A percentile compares a stretch with the other conserved stretches of the same genome.
Evolutionary conservation across 2,888 invertebrate species (phyloP).

Genomic region (Apoderus coryli): DNA sequence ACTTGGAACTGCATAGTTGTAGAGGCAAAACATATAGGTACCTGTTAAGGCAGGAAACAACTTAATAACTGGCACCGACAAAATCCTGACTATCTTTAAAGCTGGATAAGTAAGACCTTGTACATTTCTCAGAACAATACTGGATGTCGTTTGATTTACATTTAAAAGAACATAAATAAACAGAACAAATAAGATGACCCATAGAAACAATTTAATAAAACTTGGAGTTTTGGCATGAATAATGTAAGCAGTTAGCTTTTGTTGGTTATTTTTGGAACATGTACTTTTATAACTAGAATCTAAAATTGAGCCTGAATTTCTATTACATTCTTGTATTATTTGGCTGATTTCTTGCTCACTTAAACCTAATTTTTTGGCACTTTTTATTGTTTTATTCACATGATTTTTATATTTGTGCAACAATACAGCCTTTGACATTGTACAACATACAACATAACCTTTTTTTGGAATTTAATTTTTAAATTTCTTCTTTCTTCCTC

Average conservation of each 20-base stretch:
- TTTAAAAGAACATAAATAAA: constrained; percentile 33
- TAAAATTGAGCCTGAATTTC: constrained; percentile 29
- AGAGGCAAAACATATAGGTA: no score
- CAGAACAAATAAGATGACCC: constrained; percentile 25
- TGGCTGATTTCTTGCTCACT: constrained; percentile 46
- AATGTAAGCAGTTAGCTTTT: constrained; percentile 16
- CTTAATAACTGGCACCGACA: constrained; percentile 63
- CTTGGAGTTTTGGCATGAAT: constrained; percentile 12
- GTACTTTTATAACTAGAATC: no score
- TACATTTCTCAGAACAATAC: constrained; percentile 52
- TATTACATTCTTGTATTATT: constrained; percentile 43
- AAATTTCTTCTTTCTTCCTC: no score
- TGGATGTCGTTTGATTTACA: constrained; percentile 49
- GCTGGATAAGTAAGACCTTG: constrained; percentile 73
- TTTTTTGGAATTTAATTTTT: no score
- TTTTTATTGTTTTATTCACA: constrained; percentile 40
- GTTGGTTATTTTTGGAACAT: constrained; percentile 15
- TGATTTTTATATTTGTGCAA: constrained; percentile 43
- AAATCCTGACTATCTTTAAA: constrained; percentile 52
- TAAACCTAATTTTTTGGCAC: constrained; percentile 44
- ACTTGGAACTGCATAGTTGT: no score
- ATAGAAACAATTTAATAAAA: constrained; percentile 14
- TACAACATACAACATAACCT: no score
- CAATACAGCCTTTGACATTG: no score
- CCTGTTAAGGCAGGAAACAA: constrained; percentile 60